phyloP scores from a whole-genome alignment of 2,888 invertebrate genomes.

The Ophioninae sp. region DNA sequence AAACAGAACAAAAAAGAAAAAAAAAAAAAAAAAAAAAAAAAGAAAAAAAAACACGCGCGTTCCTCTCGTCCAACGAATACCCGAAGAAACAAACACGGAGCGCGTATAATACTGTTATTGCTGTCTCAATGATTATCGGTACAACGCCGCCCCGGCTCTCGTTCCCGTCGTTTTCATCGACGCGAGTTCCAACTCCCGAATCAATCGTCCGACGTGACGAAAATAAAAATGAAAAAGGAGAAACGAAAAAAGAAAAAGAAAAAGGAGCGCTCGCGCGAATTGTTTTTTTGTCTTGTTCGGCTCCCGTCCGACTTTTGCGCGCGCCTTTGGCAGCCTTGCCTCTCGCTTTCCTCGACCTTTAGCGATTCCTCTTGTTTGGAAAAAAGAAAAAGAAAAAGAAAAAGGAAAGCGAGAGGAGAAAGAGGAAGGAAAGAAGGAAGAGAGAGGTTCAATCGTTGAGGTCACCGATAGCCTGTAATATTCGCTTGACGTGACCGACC shows the following conservation, averaged over 20 bases:
- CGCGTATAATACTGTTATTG: conserved; percentile 61
- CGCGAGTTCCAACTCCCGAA: not conserved
- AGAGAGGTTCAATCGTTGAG: conserved; percentile 79
- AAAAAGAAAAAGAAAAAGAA: no score
- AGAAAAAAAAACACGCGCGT: no score
- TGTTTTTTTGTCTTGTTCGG: no score
- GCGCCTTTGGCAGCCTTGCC: no score
- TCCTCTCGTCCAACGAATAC: not conserved
- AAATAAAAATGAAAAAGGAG: not conserved
- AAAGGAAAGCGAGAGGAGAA: no score
- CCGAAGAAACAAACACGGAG: conserved; percentile 41
- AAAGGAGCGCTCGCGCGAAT: not conserved
- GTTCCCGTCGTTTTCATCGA: not conserved
- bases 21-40: no score
- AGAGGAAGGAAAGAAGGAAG: no score
- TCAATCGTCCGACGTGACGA: not conserved
- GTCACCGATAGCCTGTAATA: conserved; percentile 96
- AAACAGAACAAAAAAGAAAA: no score
- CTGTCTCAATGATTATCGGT: conserved; percentile 42
- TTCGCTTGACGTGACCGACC: conserved; percentile 97
- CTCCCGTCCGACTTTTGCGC: no score
- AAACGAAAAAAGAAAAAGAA: not conserved
- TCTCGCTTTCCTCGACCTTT: no score
- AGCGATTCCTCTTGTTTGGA: no score
- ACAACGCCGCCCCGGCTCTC: not conserved